phyloP scores from a whole-genome alignment of 2,797 vertebrate genomes.

The Fratercula arctica region DNA sequence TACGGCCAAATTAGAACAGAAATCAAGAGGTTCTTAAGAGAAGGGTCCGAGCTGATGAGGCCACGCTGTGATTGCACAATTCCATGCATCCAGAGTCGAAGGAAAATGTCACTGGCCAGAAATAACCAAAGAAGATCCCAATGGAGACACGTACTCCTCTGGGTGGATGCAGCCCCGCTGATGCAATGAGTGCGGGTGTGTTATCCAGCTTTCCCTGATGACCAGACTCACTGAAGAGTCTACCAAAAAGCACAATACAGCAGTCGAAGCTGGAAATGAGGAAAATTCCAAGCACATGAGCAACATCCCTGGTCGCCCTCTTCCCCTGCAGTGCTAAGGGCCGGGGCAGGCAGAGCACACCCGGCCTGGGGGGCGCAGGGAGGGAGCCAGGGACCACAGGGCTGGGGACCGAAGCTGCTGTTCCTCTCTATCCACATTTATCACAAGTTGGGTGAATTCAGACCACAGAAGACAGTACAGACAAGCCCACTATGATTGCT shows the following conservation, averaged over 20 bases:
- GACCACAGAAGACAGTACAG: background rate
- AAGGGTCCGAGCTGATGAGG: background rate
- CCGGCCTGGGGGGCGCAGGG: background rate
- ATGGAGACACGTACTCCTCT: background rate
- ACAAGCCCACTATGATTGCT: background rate
- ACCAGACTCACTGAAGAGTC: background rate
- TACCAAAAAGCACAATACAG: background rate
- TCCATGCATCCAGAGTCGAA: background rate
- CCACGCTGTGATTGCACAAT: background rate
- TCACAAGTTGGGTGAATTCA: background rate
- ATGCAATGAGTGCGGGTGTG: background rate
- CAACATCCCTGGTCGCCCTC: background rate
- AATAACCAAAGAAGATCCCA: background rate
- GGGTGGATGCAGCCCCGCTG: background rate
- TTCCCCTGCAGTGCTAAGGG: background rate
- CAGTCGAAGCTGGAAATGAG: background rate
- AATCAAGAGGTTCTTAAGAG: background rate
- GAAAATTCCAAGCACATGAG: slow-evolving; percentile 48
- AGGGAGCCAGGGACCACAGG: background rate
- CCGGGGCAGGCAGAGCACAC: background rate
- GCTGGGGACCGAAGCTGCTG: background rate
- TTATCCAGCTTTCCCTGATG: background rate
- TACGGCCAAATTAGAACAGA: slow-evolving; percentile 30
- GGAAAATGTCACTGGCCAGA: background rate
- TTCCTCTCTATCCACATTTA: background rate